These are phyloP conservation scores for Trachemys scripta DNA, from an alignment of 2,113 vertebrate genomes.

Conservation along the genomic window DNA sequence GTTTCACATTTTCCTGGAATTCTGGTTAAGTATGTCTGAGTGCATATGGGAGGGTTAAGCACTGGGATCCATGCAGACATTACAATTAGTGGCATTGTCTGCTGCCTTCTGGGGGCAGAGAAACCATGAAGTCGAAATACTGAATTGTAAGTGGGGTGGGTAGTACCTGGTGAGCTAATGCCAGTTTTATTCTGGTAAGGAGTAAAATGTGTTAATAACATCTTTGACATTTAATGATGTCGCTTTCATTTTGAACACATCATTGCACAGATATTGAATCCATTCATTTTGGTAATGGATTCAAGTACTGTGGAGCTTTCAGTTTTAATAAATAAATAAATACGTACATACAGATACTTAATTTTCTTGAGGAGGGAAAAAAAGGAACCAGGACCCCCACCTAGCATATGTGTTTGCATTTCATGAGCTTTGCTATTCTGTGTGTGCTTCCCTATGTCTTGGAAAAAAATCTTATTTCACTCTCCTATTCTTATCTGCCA, in stretches of 20 bases:
- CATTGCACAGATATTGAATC: constrained; percentile 93
- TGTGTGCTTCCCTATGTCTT: constrained; percentile 33
- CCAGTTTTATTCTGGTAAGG: constrained; percentile 79
- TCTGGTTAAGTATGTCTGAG: neutral
- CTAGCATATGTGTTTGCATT: constrained; percentile 4
- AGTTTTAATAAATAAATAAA: constrained; percentile 73
- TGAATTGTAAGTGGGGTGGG: neutral
- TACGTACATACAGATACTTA: neutral
- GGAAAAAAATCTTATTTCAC: constrained; percentile 60
- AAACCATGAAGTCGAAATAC: neutral
- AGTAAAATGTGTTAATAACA: constrained; percentile 87
- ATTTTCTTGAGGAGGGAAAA: neutral
- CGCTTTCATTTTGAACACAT: constrained; percentile 90
- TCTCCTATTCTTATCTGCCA: constrained; percentile 52
- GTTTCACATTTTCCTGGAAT: fast-evolving
- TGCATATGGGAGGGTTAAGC: neutral
- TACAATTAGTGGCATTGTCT: neutral
- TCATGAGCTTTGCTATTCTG: constrained; percentile 45
- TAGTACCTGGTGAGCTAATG: constrained; percentile 79
- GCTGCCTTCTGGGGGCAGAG: constrained; percentile 13
- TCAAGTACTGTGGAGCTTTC: constrained; percentile 77
- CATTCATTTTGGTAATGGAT: constrained; percentile 91
- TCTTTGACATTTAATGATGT: constrained; percentile 89
- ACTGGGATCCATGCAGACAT: fast-evolving
- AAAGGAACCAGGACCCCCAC: neutral